Evolutionary conservation across 2,888 invertebrate genomes (phyloP), one percentile per base, ranked within the genome.

Genomic region (Lampropteryx suffumata): DNA sequence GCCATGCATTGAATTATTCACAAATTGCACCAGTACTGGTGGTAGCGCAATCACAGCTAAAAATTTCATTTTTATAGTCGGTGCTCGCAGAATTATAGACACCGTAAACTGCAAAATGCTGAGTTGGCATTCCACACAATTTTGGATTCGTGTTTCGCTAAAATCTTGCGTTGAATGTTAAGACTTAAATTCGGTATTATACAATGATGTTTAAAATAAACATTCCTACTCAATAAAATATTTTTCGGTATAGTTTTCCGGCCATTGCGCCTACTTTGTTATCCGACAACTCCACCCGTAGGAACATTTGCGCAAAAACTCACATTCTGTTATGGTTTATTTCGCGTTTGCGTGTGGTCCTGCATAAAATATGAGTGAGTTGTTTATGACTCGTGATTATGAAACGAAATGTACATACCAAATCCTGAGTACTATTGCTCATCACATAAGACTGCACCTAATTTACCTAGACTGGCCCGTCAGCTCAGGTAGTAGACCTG

Each of bases 41-140:
- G 69, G 39, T 74, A 76, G 69, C 70, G 75, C 79, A 78, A 79
- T 81, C 77, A 75, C 71, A 65, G 63, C 69, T 64, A 57, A 73
- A 77, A 81, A 83, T 81, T 81, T 78, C 79, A 79, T 83, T 84
- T 82, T 83, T 82, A 80, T 77, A 75, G 67, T 64, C 46, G 33
- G 63, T 62, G 66, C 65, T 66, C 62, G 62, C 63, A 67, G 73
- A 79, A 81, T 82, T 81, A 82, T 78, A 78, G 73, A 67, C 66
- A 60, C 61, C 69, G 71, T 71, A 77, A 79, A 78, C 72, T 73
- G 70, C 71, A 60, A 59, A 57, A 60, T 64, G 64, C 65, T 68
- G 27, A 17, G 9, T 41, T 24, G 43, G 21, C 24, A 27, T 27
- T 9, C 11, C 6, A 27, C 32, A 7, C 33, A 14, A 10, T 33